A percentile compares a stretch with the other conserved stretches of the same genome.
Conservation (phyloP, 1,140 invertebrate species). For the Amphibalanus amphitrite region DNA sequence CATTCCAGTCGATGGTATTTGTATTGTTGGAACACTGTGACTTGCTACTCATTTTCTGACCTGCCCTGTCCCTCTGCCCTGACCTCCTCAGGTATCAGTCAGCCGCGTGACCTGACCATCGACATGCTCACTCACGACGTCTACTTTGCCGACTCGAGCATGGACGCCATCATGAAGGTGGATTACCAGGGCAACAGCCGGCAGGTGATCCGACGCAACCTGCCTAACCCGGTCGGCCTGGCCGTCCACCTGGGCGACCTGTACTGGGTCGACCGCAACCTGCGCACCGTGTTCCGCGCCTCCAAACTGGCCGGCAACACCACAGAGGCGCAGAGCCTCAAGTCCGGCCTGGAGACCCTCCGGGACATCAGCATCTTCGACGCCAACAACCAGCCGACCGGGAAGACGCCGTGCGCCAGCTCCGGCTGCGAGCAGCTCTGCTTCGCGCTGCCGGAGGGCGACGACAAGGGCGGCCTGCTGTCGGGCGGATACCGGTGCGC, state of each 20-base stretch:
- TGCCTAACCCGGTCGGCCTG: conserved; percentile 89
- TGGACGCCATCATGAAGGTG: conserved; percentile 75
- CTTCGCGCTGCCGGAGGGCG: conserved; percentile 59
- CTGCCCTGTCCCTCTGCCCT: no score
- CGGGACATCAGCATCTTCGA: conserved; percentile 83
- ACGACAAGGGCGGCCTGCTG: conserved; percentile 26
- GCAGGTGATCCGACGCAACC: conserved; percentile 58
- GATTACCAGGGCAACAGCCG: conserved; percentile 30
- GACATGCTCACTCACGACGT: conserved; percentile 88
- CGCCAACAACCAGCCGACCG: conserved; percentile 56
- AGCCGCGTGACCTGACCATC: conserved; percentile 80
- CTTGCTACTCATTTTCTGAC: no score
- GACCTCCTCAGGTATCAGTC: conserved; percentile 68
- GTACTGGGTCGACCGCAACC: conserved; percentile 91
- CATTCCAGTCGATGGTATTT: no score
- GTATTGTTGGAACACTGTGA: no score
- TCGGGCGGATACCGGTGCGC: conserved; percentile 52
- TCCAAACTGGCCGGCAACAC: conserved; percentile 56
- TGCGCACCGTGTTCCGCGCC: conserved; percentile 65
- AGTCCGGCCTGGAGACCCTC: conserved; percentile 64
- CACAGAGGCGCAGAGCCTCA: conserved; percentile 43
- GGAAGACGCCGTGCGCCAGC: background rate
- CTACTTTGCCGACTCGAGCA: conserved; percentile 90
- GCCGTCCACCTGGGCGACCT: conserved; percentile 59
- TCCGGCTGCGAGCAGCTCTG: conserved; percentile 50